These are phyloP conservation scores for Sarcophaga bullata DNA, from an alignment of 1,140 invertebrate genomes.

Conservation along the genomic window DNA sequence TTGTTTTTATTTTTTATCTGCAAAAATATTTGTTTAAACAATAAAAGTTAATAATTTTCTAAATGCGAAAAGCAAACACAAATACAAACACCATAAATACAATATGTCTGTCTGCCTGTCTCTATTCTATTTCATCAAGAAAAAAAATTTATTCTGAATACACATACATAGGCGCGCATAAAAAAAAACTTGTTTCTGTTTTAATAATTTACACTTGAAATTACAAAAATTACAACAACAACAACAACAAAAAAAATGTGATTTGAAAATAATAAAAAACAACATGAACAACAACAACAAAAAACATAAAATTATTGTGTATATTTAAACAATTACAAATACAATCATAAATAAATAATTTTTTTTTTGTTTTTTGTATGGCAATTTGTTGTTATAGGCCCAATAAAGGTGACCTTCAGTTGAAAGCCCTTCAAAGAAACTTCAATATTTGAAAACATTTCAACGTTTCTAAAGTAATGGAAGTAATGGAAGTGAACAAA, in stretches of 20 bases:
- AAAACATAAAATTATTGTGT: background rate
- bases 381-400: conserved; percentile 31
- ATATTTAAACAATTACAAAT: no score
- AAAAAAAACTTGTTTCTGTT: background rate
- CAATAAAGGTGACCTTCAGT: conserved; percentile 27
- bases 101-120: no score
- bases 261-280: background rate
- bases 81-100: no score
- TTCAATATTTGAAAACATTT: background rate
- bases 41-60: no score
- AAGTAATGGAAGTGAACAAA: background rate
- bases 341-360: background rate
- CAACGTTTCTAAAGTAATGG: background rate
- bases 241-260: background rate
- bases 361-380: no score
- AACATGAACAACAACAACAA: no score
- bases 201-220: no score
- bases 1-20: no score
- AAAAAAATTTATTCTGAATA: no score
- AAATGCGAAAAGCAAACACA: no score
- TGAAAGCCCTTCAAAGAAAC: conserved; percentile 32
- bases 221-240: background rate
- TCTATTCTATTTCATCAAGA: no score
- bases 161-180: background rate
- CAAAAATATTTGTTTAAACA: no score